Percentiles rank a stretch among this genome's conserved stretches.
These are phyloP conservation scores for Brachyptera putata DNA, from an alignment of 2,888 invertebrate genomes.

Conservation along the genomic window DNA sequence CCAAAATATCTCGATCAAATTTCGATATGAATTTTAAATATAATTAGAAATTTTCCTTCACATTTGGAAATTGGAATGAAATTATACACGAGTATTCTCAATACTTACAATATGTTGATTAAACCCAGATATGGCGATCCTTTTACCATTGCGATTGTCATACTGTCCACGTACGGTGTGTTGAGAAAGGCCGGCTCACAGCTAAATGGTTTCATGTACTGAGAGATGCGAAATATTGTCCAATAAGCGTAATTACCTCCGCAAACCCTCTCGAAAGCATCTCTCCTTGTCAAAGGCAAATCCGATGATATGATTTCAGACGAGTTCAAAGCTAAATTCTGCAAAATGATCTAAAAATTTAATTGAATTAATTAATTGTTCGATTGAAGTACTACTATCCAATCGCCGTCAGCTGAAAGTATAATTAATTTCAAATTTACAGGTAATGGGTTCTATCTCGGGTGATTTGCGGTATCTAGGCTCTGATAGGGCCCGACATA, in stretches of 20 bases:
- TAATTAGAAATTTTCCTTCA: no score
- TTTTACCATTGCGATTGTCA: not conserved
- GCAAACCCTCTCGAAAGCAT: conserved; percentile 7
- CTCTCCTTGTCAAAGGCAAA: not conserved
- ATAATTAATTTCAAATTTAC: no score
- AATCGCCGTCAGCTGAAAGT: no score
- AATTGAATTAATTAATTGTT: not conserved
- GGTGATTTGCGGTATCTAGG: no score
- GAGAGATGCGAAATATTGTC: not conserved
- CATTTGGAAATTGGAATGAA: no score
- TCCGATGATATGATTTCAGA: not conserved
- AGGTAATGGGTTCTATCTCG: no score
- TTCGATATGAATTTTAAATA: no score
- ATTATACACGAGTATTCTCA: no score
- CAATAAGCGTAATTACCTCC: conserved; percentile 3
- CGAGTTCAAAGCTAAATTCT: not conserved
- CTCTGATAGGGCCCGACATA: no score
- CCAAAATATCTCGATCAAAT: no score
- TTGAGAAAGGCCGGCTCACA: not conserved
- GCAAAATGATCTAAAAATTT: not conserved
- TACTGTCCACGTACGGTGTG: not conserved
- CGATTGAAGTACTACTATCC: no score
- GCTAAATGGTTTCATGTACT: not conserved
- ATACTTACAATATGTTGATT: conserved; percentile 3
- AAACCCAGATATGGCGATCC: not conserved